These are phyloP conservation scores for Patiria miniata DNA, from an alignment of 35 echinoderm and acorn worm genomes.

Conservation along the genomic window DNA sequence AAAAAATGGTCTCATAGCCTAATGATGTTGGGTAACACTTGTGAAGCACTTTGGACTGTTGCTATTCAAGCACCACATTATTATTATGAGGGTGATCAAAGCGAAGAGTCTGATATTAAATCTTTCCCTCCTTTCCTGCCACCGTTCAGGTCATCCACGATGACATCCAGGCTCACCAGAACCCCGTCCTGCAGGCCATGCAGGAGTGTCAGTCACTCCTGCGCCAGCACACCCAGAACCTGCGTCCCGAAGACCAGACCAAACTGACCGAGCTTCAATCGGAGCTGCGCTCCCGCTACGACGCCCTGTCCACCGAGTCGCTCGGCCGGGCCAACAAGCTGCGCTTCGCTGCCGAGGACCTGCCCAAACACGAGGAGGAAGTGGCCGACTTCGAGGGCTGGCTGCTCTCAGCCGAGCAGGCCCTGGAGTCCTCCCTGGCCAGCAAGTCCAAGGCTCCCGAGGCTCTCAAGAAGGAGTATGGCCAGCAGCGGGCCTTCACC, in stretches of 20 bases:
- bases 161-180: constrained; percentile 93
- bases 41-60: too few species aligned
- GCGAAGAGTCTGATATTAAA: too few species aligned
- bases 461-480: constrained; percentile 69
- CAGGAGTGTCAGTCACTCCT: constrained; percentile 91
- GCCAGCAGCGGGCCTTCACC: constrained; percentile 73
- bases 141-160: constrained; percentile 73
- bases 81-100: too few species aligned
- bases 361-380: constrained; percentile 88
- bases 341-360: constrained; percentile 77
- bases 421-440: constrained; percentile 55
- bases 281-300: constrained; percentile 85
- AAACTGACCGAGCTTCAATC: constrained; percentile 82
- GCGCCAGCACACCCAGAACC: constrained; percentile 60
- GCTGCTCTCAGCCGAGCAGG: constrained; percentile 77
- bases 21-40: too few species aligned
- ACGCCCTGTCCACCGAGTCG: constrained; percentile 64
- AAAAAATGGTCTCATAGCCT: too few species aligned
- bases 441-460: constrained; percentile 62
- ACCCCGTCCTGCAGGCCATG: constrained; percentile 77
- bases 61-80: too few species aligned
- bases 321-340: constrained; percentile 74
- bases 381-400: constrained; percentile 74
- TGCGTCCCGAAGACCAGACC: constrained; percentile 80
- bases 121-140: not conserved